Evolutionary conservation across 1,140 invertebrate genomes (phyloP), one percentile per base, ranked within the genome.

Genomic region (Pogonognathellus flavescens): DNA sequence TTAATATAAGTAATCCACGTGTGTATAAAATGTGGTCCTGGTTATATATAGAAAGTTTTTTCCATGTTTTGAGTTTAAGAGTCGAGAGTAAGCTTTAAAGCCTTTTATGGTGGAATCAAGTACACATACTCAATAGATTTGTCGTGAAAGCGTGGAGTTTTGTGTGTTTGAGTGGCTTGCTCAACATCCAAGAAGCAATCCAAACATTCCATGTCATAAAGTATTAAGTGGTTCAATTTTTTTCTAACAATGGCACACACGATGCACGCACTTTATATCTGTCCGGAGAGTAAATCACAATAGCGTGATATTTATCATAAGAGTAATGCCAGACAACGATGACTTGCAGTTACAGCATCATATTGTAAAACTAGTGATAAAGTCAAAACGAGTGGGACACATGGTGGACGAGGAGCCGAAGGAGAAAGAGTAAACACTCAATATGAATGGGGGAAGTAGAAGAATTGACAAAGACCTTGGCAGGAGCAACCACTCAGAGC

Each of bases 211-310:
- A 25, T 25, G 25, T 31, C 25, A 76, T 50, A 76, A 76, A 49
- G 31, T 14, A 76, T 50, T 49, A 76, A 76, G 41, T 76, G 25
- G 31, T 76, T 76, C 70, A 76, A 49, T 25, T 50, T 76, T 76
- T 41, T 76, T 14, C 25, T 50, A 76, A 76, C 70, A 49, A 31
- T 8, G 31, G 25, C 41, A 50, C 41, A 50, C n/a, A 49, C n/a
- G 70, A 76, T 76, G 31, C 70, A 76, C 70, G 70, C 70, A 76
- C 70, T 76, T 76, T 50, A 49, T 41, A 66, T 66, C 41, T 76
- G 70, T 50, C 70, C 41, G 14, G 41, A 49, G 41, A 49, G 70
- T 76, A 76, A 76, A 76, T 76, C 70, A 76, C 70, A 76, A 76
- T 76, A 76, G 41, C 70, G n/a, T 76, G 70, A 41, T 49, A 18